Base-by-base conservation (phyloP, 2,888 invertebrate genomes). In the Poecilus cupreus region DNA sequence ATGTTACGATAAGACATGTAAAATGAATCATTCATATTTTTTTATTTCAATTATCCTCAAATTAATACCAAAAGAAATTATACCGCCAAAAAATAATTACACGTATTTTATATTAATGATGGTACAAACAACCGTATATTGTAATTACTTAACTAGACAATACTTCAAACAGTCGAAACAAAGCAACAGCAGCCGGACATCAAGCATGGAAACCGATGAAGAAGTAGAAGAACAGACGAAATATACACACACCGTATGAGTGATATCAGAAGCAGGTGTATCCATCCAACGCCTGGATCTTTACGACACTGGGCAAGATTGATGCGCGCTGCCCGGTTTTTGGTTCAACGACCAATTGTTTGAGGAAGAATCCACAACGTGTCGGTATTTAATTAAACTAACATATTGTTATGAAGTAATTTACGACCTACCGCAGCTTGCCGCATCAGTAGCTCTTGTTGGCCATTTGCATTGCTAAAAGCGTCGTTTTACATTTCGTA, bases 371-470 rank as follows among this genome's bases (percentile, higher is more conserved):
- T 70, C 20, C 70, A 75, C 26, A 75, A 75, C 75, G 75, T 75
- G 75, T 75, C 43, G 39, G 77, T 77, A 77, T 77, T 77, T 77
- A 77, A 77, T 77, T 77, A 77, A 77, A 77, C 77, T 77, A 77
- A 77, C 57, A 77, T 77, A 77, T 57, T 77, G 54, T 77, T 77
- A 77, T 77, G 57, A 77, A 77, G 43, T 77, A 60, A 77, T 77
- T 77, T 77, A 77, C 39, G 18, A 77, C 77, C 77, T 77, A 77
- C 77, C 77, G 57, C 77, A 77, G 57, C 18, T 32, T 37, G 43
- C 24, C n/a, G 16, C 32, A 76, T 37, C 60, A 60, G 37, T 37
- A 57, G 32, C 57, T 24, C 6, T n/a, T 24, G 51, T 39, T 22
- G 11, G 26, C 6, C 20, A 77, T 77, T 77, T 77, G 77, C 77